Evolutionary conservation across 2,888 invertebrate genomes (phyloP), one percentile per base, ranked within the genome.

Genomic region (Seladonia tumulorum): DNA sequence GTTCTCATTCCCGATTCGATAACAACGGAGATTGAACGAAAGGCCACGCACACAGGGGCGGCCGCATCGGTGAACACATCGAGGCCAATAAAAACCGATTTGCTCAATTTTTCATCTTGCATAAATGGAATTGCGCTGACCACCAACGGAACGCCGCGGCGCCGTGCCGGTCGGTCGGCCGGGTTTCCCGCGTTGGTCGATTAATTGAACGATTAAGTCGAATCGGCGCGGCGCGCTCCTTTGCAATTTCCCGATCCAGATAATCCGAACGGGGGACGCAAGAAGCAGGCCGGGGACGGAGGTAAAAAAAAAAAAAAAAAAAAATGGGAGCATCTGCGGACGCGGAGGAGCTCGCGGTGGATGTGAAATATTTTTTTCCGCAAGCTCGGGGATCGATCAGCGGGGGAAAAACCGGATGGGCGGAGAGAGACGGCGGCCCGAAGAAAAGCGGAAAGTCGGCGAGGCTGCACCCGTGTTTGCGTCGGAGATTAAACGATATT

Each of bases 1-100:
- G 57, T n/a, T 83, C 82, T 81, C 81, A 76, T 83, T 81, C 81
- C 42, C 75, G 81, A 76, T 81, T 76, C 76, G 73, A 57, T 57
- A 57, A 57, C 57, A 57, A 57, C 57, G 57, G 57, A 57, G 57
- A 57, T n/a, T 57, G 57, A n/a, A 57, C n/a, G 57, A n/a, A 57
- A 57, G 57, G 57, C 57, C n/a, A n/a, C 57, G n/a, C n/a, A 57
- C 57, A 57, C n/a, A 4, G 12, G 10, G 12, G 0, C n/a, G n/a
- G n/a, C 12, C 57, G 12, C 57, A 12, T 57, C n/a, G 57, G 57
- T 57, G 57, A 57, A n/a, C 57, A 57, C 57, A 57, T 57, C n/a
- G 57, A 57, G n/a, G 10, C 5, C 57, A 57, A 57, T 57, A 57
- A 57, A 57, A 57, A n/a, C 12, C n/a, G 57, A 57, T 81, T 83